Base-by-base conservation (phyloP, 2,888 invertebrate species). In the Busseola fusca region DNA sequence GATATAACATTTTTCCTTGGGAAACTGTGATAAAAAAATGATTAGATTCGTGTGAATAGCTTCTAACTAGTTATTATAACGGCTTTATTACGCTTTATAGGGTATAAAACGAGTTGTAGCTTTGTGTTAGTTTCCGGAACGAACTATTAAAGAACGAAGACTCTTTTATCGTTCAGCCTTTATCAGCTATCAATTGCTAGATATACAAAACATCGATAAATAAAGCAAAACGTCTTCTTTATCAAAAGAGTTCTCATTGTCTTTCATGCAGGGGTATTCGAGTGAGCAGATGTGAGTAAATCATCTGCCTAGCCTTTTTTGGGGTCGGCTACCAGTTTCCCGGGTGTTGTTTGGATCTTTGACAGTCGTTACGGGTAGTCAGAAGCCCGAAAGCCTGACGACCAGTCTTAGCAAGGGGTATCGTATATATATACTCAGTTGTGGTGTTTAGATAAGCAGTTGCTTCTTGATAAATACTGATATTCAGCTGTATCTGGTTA, bases 1-100 rank as follows among this genome's bases (percentile, higher is more conserved):
- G 52, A 69, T 76, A 70, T 64, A 80, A 74, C 64, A 72, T 67
- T 72, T 74, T 76, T 80, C 85, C 81, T 77, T 84, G 84, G 60
- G 84, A 84, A 84, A 85, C 81, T 77, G 74, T 70, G 66, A 81
- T 84, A 84, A 85, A 83, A n/a, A 84, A 84, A 85, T 74, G 76
- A 81, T 81, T 83, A 79, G 69, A 65, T 85, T 72, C 77, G 85
- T 84, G 85, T 73, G 84, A 84, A 84, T 80, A 34, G 75, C 71
- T 71, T 65, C 48, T 81, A 69, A 63, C 60, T 60, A 42, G 72
- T 79, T 76, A 83, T 79, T 80, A 67, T 78, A 56, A 64, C 59
- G 64, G 64, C n/a, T 74, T 60, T 70, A 60, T 42, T 67, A 69
- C 9, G 48, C 34, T 72, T 52, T 60, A 71, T 72, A n/a, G 50